phyloP scores from a whole-genome alignment of 1,140 invertebrate genomes.

The Pachyrhynchus sulphureomaculatus region DNA sequence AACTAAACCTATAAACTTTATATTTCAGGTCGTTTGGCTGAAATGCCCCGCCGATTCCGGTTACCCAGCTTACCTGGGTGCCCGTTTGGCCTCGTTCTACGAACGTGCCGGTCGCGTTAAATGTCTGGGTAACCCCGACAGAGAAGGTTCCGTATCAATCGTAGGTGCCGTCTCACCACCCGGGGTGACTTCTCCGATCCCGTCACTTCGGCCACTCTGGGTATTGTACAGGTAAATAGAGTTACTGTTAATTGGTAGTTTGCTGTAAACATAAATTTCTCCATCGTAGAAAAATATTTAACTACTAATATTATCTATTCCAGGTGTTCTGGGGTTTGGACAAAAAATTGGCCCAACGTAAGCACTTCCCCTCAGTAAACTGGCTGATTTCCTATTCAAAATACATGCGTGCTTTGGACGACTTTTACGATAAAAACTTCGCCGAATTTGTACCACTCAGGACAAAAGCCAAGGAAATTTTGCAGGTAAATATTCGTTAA shows the following conservation, averaged over 20 bases:
- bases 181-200: conserved; percentile 99
- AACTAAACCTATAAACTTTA: neutral
- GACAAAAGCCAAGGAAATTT: conserved; percentile 93
- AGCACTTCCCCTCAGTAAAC: conserved; percentile 99
- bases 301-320: conserved; percentile 65
- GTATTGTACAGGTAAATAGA: conserved; percentile 35
- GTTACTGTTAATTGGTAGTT: too few relatives aligned
- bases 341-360: conserved; percentile 98
- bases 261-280: too few relatives aligned
- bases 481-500: conserved; percentile 62
- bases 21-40: conserved; percentile 87
- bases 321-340: conserved; percentile 99
- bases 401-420: conserved; percentile 96
- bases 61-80: conserved; percentile 98
- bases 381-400: conserved; percentile 99
- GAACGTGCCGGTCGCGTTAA: conserved; percentile 97
- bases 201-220: conserved; percentile 95
- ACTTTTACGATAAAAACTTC: conserved; percentile 99
- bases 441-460: conserved; percentile 95
- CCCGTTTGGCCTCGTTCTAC: conserved; percentile 98
- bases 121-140: conserved; percentile 96
- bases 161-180: conserved; percentile 99
- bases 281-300: too few relatives aligned
- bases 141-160: conserved; percentile 98
- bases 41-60: conserved; percentile 99